Evolutionary conservation across 2,797 vertebrate genomes (phyloP).

Genomic region (Hafferia zeledoni): DNA sequence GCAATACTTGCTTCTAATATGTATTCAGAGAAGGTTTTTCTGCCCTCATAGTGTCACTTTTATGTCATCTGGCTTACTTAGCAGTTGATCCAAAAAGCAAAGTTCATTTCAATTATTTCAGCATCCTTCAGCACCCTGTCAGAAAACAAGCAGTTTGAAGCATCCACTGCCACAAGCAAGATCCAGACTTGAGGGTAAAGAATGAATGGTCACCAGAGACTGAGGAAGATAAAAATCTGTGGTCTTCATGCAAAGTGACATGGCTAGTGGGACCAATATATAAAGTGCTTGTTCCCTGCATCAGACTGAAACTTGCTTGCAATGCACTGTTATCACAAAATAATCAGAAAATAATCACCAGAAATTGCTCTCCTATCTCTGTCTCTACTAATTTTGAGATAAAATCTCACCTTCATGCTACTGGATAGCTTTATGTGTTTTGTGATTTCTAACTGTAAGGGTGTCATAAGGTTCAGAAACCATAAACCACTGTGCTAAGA

Average conservation of each 20-base stretch:
- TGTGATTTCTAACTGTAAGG: neutral
- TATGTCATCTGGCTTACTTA: neutral
- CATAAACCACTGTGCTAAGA: neutral
- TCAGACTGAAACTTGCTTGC: neutral
- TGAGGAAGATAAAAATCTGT: neutral
- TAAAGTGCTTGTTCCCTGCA: neutral
- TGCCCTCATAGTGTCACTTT: neutral
- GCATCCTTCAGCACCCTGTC: neutral
- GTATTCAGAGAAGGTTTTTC: neutral
- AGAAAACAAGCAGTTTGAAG: neutral
- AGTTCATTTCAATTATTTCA: slow-evolving; percentile 18
- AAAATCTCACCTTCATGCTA: neutral
- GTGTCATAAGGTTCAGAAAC: neutral
- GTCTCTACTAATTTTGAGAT: neutral
- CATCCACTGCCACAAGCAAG: neutral
- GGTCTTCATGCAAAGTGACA: neutral
- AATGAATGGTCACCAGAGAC: neutral
- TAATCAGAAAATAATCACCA: neutral
- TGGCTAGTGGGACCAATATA: neutral
- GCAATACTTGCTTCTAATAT: neutral
- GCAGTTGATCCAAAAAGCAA: neutral
- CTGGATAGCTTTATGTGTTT: neutral
- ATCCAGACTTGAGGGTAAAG: neutral
- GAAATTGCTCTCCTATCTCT: neutral
- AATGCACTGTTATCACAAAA: neutral